phyloP scores from a whole-genome alignment of 1,140 invertebrate genomes.

The Planococcus citri region DNA sequence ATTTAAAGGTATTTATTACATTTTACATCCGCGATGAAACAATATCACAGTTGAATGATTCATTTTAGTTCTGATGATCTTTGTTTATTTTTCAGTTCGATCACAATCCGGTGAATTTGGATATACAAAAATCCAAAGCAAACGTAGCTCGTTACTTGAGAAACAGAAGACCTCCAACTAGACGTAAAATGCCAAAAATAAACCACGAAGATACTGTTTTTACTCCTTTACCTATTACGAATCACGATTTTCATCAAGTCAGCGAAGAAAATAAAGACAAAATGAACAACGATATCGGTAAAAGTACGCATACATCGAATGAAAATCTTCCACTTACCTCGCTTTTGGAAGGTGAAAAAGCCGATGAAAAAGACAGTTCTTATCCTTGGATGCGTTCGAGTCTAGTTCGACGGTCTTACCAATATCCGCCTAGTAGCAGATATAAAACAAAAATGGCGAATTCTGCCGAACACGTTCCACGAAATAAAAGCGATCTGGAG shows the following conservation, averaged over 20 bases:
- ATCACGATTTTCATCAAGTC: neutral
- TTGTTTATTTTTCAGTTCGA: constrained; percentile 4
- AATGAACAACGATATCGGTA: too few species aligned
- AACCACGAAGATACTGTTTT: neutral
- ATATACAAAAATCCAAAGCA: neutral
- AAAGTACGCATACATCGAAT: neutral
- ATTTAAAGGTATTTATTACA: constrained; percentile 9
- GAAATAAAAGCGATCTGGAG: neutral
- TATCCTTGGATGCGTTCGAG: neutral
- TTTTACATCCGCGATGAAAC: too few species aligned
- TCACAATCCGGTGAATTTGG: neutral
- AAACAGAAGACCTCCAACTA: neutral
- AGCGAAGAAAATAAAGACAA: neutral
- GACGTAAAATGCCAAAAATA: neutral
- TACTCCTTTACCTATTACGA: neutral
- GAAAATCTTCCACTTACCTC: neutral
- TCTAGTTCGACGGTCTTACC: neutral
- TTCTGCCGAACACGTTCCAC: neutral
- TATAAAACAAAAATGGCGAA: neutral
- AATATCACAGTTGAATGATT: too few species aligned
- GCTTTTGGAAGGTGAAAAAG: neutral
- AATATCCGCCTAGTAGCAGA: neutral
- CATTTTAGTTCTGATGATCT: too few species aligned
- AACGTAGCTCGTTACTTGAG: neutral
- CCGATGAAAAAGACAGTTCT: neutral